phyloP scores from a whole-genome alignment of 2,797 vertebrate species.

The Chaunax sp. region DNA sequence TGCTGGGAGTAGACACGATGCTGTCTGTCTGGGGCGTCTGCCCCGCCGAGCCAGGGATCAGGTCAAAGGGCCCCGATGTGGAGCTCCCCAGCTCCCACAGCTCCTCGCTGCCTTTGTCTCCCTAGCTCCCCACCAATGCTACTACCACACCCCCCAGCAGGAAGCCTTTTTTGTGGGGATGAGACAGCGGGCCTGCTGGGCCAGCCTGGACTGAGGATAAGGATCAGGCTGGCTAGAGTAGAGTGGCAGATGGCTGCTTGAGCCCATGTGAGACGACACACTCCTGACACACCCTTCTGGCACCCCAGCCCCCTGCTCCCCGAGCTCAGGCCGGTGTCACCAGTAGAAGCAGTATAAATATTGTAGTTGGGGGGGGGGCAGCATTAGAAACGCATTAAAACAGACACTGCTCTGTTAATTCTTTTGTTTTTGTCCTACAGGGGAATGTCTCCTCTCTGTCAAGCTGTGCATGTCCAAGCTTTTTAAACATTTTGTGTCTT shows the following conservation, averaged over 20 bases:
- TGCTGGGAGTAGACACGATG: conserved; percentile 66
- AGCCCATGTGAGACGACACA: conserved; percentile 81
- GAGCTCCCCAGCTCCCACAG: conserved; percentile 59
- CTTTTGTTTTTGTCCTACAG: conserved; percentile 69
- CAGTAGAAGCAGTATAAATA: conserved; percentile 32
- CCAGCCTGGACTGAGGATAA: conserved; percentile 69
- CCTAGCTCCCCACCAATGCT: conserved; percentile 21
- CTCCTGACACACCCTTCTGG: conserved; percentile 64
- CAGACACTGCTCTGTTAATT: conserved; percentile 66
- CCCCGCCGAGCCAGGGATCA: conserved; percentile 65
- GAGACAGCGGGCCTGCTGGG: conserved; percentile 76
- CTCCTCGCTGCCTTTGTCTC: conserved; percentile 74
- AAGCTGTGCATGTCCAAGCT: conserved; percentile 66
- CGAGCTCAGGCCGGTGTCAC: conserved; percentile 63
- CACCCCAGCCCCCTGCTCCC: conserved; percentile 65
- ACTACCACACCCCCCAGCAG: conserved; percentile 50
- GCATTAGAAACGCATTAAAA: conserved; percentile 58
- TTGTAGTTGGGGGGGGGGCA: conserved; percentile 16
- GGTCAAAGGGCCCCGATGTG: conserved; percentile 83
- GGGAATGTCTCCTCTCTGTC: conserved; percentile 59
- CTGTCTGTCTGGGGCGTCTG: conserved; percentile 81
- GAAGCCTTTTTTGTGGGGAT: conserved; percentile 73
- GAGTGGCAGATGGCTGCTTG: conserved; percentile 92
- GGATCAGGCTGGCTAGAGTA: conserved; percentile 85
- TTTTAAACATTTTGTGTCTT: conserved; percentile 66